Evolutionary conservation across 2,797 vertebrate genomes (phyloP), one percentile per base, ranked within the genome.

Genomic region (Dicrostonyx torquatus): DNA sequence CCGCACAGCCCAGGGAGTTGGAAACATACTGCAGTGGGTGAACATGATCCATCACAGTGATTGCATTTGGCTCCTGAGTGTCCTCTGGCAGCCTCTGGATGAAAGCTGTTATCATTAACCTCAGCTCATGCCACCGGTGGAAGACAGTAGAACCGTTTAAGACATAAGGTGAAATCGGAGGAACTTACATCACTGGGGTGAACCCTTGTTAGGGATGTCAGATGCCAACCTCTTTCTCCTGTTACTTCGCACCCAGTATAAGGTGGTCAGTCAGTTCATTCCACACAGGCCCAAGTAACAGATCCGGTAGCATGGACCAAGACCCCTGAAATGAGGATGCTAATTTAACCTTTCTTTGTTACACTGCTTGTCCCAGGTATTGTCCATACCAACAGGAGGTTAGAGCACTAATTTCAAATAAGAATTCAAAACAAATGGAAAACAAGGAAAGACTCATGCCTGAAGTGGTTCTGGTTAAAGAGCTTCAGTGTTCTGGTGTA

Each of bases 41-140:
- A 7, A 31, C 4, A 4, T 0, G 0, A 7, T 9, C 4, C 17
- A 37, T 62, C 48, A 37, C 6, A 0, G 13, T 11, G 62, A 22
- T 58, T 1, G 3, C 20, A 5, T 40, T n/a, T 68, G 29, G 14
- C 20, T 29, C 31, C 0, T 43, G 18, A 34, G 11, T n/a, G 22
- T 86, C 5, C 37, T 34, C 29, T 22, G 34, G 12, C 37, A 10
- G 34, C 5, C n/a, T 3, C 3, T 11, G 31, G 34, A 8, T 48
- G 29, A 40, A 53, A 40, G 64, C 45, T 50, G 45, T 82, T 31
- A 3, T 26, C 22, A 58, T 58, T 58, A 22, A 58, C 37, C 26
- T 31, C 45, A 66, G 18, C 14, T 83, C 5, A 1, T 68, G n/a
- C 2, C 12, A n/a, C 20, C 1, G 45, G 15, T 14, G 14, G 26